A percentile compares a stretch with the other conserved stretches of the same genome.
Evolutionary conservation across 2,113 vertebrate species (phyloP).

Genomic region (Bubo scandiacus): DNA sequence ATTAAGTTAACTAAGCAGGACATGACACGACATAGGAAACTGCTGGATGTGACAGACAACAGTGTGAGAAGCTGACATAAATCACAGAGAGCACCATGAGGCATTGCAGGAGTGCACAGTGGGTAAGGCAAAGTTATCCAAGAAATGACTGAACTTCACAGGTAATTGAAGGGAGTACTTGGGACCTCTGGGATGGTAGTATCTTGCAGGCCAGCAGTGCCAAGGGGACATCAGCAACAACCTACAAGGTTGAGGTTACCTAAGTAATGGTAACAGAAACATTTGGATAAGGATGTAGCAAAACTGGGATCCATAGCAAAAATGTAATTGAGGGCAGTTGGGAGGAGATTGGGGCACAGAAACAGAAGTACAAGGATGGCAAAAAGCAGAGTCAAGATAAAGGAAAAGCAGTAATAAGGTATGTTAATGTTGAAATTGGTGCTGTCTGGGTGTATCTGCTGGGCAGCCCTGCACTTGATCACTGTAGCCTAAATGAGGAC

Average conservation of each 20-base stretch:
- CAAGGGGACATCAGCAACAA: not conserved
- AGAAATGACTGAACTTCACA: not conserved
- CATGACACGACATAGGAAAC: not conserved
- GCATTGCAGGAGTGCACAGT: not conserved
- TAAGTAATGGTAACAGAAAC: not conserved
- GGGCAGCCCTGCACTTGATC: not conserved
- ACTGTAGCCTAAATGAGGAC: not conserved
- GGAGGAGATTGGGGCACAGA: not conserved
- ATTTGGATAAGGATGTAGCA: not conserved
- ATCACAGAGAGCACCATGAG: not conserved
- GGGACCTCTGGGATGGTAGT: not conserved
- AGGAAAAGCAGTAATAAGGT: not conserved
- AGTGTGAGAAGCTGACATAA: not conserved
- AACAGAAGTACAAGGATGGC: not conserved
- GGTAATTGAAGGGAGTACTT: not conserved
- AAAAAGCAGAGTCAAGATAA: not conserved
- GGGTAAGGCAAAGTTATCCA: not conserved
- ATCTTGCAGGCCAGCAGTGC: not conserved
- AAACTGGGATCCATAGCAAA: not conserved
- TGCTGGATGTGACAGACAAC: not conserved
- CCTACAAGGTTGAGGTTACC: not conserved
- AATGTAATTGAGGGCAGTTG: not conserved
- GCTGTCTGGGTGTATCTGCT: not conserved
- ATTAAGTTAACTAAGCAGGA: not conserved
- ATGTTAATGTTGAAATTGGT: not conserved